Conservation (phyloP, 1,140 invertebrate species). For the Neelides sp. region DNA sequence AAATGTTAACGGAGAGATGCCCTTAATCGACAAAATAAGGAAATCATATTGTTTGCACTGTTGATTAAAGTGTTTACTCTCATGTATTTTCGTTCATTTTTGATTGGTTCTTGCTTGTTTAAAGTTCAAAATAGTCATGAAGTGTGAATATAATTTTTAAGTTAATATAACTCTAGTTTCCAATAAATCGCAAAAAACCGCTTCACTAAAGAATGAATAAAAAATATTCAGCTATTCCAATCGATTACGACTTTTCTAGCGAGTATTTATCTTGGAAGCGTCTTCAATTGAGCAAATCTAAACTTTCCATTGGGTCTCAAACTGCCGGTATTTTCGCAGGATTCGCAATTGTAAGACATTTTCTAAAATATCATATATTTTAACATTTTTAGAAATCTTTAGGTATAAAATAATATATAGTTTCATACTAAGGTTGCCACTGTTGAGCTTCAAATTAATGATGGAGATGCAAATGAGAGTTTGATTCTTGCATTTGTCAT, state of each 20-base stretch:
- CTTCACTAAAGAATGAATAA: too few relatives aligned
- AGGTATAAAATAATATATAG: background rate
- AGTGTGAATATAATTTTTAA: too few relatives aligned
- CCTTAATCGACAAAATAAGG: too few relatives aligned
- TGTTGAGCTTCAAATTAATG: constrained; percentile 30
- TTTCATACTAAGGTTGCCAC: constrained; percentile 22
- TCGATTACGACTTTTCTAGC: background rate
- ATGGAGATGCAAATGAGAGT: constrained; percentile 16
- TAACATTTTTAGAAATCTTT: background rate
- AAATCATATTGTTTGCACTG: too few relatives aligned
- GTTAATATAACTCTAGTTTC: too few relatives aligned
- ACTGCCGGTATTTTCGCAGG: constrained; percentile 25
- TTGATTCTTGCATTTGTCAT: constrained; percentile 23
- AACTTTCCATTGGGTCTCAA: constrained; percentile 20
- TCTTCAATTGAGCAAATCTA: constrained; percentile 27
- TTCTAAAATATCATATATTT: background rate
- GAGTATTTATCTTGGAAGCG: constrained; percentile 27
- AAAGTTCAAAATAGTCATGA: too few relatives aligned
- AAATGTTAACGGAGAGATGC: too few relatives aligned
- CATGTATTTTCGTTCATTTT: too few relatives aligned
- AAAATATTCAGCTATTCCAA: background rate
- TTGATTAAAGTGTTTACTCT: too few relatives aligned
- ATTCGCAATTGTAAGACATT: constrained; percentile 21
- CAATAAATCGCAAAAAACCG: too few relatives aligned
- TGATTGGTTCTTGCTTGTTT: too few relatives aligned